Percentiles rank a stretch among this genome's conserved stretches.
Evolutionary conservation across 2,113 vertebrate genomes (phyloP).

Genomic region (Neodon shergylaensis): DNA sequence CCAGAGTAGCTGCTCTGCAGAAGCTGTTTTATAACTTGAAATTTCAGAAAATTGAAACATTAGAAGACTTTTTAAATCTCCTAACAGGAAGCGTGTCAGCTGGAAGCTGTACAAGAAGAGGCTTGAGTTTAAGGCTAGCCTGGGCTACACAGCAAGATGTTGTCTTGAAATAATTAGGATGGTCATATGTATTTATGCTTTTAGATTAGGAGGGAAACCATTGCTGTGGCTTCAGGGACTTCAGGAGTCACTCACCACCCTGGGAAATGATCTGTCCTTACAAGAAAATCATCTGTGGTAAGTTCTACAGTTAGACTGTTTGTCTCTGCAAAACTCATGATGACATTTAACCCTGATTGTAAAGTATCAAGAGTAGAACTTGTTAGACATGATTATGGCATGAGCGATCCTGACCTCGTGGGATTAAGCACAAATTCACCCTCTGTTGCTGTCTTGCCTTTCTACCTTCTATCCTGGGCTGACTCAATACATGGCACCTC

Average conservation of each 20-base stretch:
- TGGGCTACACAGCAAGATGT: background rate
- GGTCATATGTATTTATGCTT: background rate
- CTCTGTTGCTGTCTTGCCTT: background rate
- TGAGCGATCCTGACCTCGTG: background rate
- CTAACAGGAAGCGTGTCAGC: background rate
- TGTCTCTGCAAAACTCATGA: background rate
- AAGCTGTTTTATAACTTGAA: background rate
- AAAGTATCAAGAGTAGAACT: background rate
- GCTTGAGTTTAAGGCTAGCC: background rate
- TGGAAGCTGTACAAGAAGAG: background rate
- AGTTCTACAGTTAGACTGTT: background rate
- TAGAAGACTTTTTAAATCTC: background rate
- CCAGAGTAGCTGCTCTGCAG: background rate
- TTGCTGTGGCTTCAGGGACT: background rate
- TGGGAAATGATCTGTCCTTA: background rate
- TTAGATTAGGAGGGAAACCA: background rate
- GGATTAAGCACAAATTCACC: background rate
- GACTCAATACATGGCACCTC: background rate
- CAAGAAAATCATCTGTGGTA: background rate
- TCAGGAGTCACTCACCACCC: background rate
- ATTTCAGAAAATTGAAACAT: conserved; percentile 42
- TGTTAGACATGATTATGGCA: background rate
- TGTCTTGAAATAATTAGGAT: background rate
- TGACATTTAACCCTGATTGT: background rate
- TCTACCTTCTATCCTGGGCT: background rate